Percentiles rank a stretch among this genome's conserved stretches.
phyloP scores from a whole-genome alignment of 2,797 vertebrate species.

The Phalloptychus januarius region DNA sequence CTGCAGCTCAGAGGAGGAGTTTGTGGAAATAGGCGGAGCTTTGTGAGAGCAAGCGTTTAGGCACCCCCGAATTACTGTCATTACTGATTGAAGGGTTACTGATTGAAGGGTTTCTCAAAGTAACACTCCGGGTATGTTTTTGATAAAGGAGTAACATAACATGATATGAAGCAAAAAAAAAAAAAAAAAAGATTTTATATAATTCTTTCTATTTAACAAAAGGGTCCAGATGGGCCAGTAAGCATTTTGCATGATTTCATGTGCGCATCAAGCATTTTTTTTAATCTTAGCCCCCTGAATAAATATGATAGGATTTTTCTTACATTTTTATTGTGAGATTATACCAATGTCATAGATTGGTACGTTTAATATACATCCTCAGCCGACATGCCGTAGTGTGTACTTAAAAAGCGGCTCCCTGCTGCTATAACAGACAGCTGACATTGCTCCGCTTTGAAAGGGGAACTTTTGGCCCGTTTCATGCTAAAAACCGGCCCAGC shows the following conservation, averaged over 20 bases:
- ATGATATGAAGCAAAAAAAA: too few relatives aligned
- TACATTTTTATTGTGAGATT: not conserved
- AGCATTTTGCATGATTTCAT: not conserved
- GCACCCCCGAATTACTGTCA: too few relatives aligned
- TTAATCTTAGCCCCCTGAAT: not conserved
- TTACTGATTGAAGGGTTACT: too few relatives aligned
- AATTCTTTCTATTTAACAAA: too few relatives aligned
- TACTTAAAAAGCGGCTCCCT: constrained; percentile 44
- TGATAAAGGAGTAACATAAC: too few relatives aligned
- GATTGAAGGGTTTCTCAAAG: too few relatives aligned
- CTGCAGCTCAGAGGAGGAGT: too few relatives aligned
- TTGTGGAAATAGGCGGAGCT: too few relatives aligned
- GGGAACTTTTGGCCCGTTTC: constrained; percentile 36
- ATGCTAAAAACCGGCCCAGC: constrained; percentile 49
- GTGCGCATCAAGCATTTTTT: not conserved
- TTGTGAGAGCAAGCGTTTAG: too few relatives aligned
- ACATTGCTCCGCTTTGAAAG: constrained; percentile 33
- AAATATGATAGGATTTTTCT: not conserved
- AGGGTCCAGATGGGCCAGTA: too few relatives aligned
- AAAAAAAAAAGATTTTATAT: too few relatives aligned
- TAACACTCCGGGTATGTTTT: too few relatives aligned
- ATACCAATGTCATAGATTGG: not conserved
- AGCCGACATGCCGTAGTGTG: not conserved
- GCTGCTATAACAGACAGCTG: constrained; percentile 36
- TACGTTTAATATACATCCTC: not conserved